Evolutionary conservation across 2,113 vertebrate species (phyloP), one percentile per base, ranked within the genome.

Genomic region (Colaptes auratus): DNA sequence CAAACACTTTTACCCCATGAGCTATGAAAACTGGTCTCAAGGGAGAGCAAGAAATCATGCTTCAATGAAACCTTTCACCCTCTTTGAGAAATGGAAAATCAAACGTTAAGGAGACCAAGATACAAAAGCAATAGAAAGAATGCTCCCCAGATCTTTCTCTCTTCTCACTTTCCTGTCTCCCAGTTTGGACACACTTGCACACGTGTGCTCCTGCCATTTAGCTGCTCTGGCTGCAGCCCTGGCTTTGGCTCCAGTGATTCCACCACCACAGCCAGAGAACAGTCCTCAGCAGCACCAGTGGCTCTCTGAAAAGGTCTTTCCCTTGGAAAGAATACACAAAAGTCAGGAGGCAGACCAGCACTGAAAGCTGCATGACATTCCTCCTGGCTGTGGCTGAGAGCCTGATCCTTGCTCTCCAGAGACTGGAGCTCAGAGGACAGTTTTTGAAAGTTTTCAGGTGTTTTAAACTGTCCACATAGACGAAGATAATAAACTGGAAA

Each of bases 361-460:
- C 46, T 44, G 23, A 36, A 27, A 39, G 27, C 12, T 75, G 27
- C 1, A 1, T 0, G 2, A 27, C 2, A 1, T 39, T 35, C 30
- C 20, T 64, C 55, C 56, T 77, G 1, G 1, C 52, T 56, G 17
- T 55, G 27, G 27, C 25, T 3, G 4, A 27, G 5, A 21, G 23
- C 27, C 46, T 36, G 6, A 52, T 42, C 52, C 23, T 30, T 66
- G 6, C n/a, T 63, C 31, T 52, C 23, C 33, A 31, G 39, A 83
- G 25, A 15, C 12, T 24, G 60, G n/a, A 36, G 23, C 30, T 75
- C 33, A 56, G 17, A 65, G 44, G 25, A 36, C 3, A 25, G 7
- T 11, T 81, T 71, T 71, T 39, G 24, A 31, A 58, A 63, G n/a
- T 48, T 35, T 59, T 35, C 71, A 71, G 25, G 12, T 80, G 17